Percentiles rank a stretch among this genome's conserved stretches.
Conservation (phyloP, 2,113 vertebrate species). For the Raphicerus campestris region DNA sequence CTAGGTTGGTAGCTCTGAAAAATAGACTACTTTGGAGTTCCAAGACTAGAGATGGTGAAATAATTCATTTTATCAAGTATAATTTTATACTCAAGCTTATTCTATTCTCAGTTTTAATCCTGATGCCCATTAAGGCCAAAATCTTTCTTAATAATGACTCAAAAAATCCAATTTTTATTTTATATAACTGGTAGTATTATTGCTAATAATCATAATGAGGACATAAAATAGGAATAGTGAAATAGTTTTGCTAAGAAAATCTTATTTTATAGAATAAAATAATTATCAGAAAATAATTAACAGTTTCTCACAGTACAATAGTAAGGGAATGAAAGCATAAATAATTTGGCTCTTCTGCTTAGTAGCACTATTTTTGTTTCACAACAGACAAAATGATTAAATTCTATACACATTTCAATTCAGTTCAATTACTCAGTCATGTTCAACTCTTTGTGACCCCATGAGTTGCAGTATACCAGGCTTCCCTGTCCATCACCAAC, state of each 20-base stretch:
- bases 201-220: background rate
- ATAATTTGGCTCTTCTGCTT: background rate
- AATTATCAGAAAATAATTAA: background rate
- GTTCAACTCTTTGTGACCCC: rapidly evolving
- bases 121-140: background rate
- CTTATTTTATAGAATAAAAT: background rate
- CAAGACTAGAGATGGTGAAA: background rate
- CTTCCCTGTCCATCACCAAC: too few species aligned
- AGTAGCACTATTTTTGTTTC: background rate
- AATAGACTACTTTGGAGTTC: background rate
- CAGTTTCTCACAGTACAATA: background rate
- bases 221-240: background rate
- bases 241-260: background rate
- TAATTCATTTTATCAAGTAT: background rate
- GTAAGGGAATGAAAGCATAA: background rate
- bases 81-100: background rate
- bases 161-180: background rate
- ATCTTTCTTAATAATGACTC: background rate
- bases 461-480: background rate
- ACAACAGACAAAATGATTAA: background rate
- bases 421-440: background rate
- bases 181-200: background rate
- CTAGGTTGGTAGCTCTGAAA: background rate
- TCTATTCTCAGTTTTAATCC: background rate
- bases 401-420: background rate